Evolutionary conservation across 2,888 invertebrate genomes (phyloP), one percentile per base, ranked within the genome.

Genomic region (Dilophus febrilis): DNA sequence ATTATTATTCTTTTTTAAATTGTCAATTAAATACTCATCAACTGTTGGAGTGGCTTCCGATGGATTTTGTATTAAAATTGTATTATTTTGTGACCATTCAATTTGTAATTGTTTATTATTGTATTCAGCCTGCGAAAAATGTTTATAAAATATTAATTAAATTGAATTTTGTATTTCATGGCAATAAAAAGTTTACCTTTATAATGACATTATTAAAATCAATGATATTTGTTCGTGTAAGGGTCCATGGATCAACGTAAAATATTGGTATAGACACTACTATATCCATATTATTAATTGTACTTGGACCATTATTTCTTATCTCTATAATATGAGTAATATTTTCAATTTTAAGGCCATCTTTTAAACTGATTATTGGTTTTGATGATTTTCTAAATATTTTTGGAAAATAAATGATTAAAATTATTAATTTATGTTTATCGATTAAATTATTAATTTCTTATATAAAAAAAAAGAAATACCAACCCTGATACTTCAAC

Each of bases 231-330:
- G 59, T 53, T 7, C 51, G 50, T 7, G 49, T 48, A 3, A 45
- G 38, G 2, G 59, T 55, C 28, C 53, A 54, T 3, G 51, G 42
- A 13, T 56, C 47, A 30, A 51, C 52, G 35, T 59, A 60, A 1
- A 59, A 56, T 1, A 61, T 53, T 3, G 62, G 62, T 42, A 63
- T 57, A 19, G 50, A 48, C 16, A 61, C 54, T 3, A 50, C 48
- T 1, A 62, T 45, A 30, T 58, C 54, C 36, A 62, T 44, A 10
- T 51, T 51, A 13, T 56, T 54, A n/a, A 63, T 52, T 5, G 46
- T 54, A 47, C 62, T 63, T 26, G 62, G 62, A 1, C 62, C 62
- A 38, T 56, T 55, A 42, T 62, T 63, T 43, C 55, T 55, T 39
- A 62, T 52, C 45, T 61, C 61, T 42, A 59, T 59, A 36, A 50